Conservation (phyloP, 2,797 vertebrate species). For the Falco columbarius region DNA sequence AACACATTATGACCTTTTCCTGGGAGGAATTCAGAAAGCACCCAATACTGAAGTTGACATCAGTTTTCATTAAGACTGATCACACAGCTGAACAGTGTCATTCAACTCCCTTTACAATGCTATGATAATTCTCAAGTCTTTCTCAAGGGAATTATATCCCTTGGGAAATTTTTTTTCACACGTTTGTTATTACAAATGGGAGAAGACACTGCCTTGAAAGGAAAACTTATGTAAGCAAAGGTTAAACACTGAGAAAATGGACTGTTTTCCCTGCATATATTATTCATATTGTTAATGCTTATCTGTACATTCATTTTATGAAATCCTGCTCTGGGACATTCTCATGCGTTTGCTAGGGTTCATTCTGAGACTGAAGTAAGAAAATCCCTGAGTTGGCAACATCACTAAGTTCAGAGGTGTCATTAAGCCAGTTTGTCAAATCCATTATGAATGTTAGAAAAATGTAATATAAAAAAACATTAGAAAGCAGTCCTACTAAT, state of each 20-base stretch:
- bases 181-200: background rate
- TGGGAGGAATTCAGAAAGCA: background rate
- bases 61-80: background rate
- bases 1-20: background rate
- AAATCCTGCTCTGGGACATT: background rate
- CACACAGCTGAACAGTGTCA: background rate
- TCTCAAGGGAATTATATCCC: background rate
- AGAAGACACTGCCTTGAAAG: background rate
- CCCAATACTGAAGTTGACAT: background rate
- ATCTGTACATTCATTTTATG: background rate
- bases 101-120: background rate
- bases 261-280: background rate
- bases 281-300: background rate
- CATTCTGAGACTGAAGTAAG: background rate
- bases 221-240: background rate
- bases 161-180: background rate
- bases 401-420: background rate
- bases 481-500: background rate
- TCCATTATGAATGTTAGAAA: background rate
- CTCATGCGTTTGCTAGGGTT: background rate
- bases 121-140: background rate
- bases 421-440: background rate
- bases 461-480: background rate
- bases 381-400: background rate
- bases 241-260: background rate